Evolutionary conservation across 2,113 vertebrate species (phyloP), one percentile per base, ranked within the genome.

Genomic region (Neoarius graeffei): DNA sequence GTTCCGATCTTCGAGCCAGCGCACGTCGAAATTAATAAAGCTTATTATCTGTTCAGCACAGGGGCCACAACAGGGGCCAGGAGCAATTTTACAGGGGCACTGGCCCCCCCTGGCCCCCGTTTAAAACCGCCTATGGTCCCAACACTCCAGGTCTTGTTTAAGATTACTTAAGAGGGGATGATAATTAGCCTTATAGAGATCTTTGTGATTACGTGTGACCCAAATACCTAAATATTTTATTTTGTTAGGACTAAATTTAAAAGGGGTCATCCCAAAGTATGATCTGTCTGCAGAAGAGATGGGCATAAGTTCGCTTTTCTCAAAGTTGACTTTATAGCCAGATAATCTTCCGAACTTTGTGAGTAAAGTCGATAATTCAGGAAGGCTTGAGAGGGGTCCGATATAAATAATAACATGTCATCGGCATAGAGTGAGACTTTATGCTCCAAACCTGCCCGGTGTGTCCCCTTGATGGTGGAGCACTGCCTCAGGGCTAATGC

Each of bases 291-390:
- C 35, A 57, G 25, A 30, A 5, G 67, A 64, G 20, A 62, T 13
- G 52, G 59, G 17, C 59, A 79, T 67, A 7, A 85, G 23, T n/a
- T 88, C 59, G 17, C 73, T 84, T 85, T 85, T 57, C 19, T 66
- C 82, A 17, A 74, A n/a, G 52, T 88, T 88, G n/a, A 88, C 69
- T 10, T 84, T 88, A 50, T 84, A 83, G 23, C 64, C 86, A 71
- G 79, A 82, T 48, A 74, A 62, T 73, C 30, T 76, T 1, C 81
- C 80, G 4, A 54, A 77, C 5, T 25, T 3, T 25, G 19, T 11
- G 3, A 77, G 48, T 50, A 52, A 2, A 52, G 0, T 25, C 23
- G n/a, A 11, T 3, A 52, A 25, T 13, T 77, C 25, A 25, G 74
- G 74, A 15, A 77, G 4, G 2, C 7, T 52, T 10, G 42, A 10